Percentiles rank a stretch among this genome's conserved stretches.
phyloP scores from a whole-genome alignment of 2,113 vertebrate species.

The Centropus bengalensis region DNA sequence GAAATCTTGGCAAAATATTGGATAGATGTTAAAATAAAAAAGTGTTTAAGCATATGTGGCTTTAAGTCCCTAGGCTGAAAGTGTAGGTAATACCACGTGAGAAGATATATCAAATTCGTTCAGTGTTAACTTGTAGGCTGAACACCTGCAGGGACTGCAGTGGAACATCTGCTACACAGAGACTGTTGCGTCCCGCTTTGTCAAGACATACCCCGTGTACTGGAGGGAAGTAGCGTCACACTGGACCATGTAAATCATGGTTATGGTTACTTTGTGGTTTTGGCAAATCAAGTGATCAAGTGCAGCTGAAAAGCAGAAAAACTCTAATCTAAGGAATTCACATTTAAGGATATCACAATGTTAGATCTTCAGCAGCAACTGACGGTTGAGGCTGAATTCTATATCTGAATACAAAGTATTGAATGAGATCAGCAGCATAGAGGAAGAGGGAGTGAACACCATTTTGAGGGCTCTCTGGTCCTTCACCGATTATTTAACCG shows the following conservation, averaged over 20 bases:
- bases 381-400: not conserved
- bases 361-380: not conserved
- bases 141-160: not conserved
- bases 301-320: not conserved
- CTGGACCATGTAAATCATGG: not conserved
- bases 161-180: not conserved
- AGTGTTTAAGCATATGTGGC: not conserved
- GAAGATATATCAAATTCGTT: not conserved
- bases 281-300: not conserved
- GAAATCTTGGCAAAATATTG: not conserved
- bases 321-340: not conserved
- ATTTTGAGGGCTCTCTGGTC: not conserved
- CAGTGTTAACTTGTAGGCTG: not conserved
- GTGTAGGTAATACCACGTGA: too few relatives aligned
- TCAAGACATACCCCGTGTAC: rapidly evolving
- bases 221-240: not conserved
- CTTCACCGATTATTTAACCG: not conserved
- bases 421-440: not conserved
- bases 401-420: not conserved
- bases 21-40: not conserved
- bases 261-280: not conserved
- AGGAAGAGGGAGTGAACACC: not conserved
- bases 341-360: not conserved
- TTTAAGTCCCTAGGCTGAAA: not conserved
- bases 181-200: not conserved